phyloP scores from a whole-genome alignment of 2,797 vertebrate species.

The Poeciliopsis gracilis region DNA sequence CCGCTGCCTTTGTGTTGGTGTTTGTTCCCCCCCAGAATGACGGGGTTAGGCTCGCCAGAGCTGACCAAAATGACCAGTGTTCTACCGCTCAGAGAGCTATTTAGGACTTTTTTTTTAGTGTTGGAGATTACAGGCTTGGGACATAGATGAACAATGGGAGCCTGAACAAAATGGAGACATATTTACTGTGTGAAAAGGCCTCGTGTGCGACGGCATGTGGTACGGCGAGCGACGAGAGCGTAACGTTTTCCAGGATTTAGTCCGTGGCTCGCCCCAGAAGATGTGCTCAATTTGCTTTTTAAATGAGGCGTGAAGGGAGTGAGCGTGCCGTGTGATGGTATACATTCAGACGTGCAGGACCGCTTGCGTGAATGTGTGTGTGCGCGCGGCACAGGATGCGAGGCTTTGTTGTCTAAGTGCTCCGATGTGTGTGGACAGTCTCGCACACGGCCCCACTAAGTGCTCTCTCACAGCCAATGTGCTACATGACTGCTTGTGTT shows the following conservation, averaged over 20 bases:
- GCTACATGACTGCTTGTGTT: conserved; percentile 64
- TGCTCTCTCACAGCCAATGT: conserved; percentile 70
- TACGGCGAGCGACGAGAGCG: conserved; percentile 51
- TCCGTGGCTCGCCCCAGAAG: conserved; percentile 67
- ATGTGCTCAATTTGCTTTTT: conserved; percentile 83
- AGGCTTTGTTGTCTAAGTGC: conserved; percentile 67
- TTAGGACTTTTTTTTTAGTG: conserved; percentile 71
- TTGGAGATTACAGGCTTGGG: conserved; percentile 72
- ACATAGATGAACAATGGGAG: conserved; percentile 67
- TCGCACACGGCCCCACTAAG: conserved; percentile 65
- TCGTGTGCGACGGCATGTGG: conserved; percentile 27
- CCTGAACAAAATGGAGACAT: conserved; percentile 67
- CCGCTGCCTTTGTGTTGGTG: conserved; percentile 70
- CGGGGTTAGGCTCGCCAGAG: conserved; percentile 85
- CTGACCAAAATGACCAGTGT: conserved; percentile 84
- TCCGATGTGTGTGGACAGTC: conserved; percentile 74
- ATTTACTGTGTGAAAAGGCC: conserved; percentile 65
- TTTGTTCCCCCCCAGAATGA: conserved; percentile 82
- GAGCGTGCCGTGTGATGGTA: conserved; percentile 54
- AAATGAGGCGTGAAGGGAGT: conserved; percentile 80
- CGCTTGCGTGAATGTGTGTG: conserved; percentile 17
- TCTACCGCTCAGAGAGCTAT: conserved; percentile 77
- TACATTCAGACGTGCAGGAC: conserved; percentile 59
- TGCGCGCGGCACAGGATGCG: conserved; percentile 36
- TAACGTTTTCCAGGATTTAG: conserved; percentile 74